These are phyloP conservation scores for Pocillopora grandis DNA, from an alignment of 92 coral and sea anemone species.

Conservation along the genomic window DNA sequence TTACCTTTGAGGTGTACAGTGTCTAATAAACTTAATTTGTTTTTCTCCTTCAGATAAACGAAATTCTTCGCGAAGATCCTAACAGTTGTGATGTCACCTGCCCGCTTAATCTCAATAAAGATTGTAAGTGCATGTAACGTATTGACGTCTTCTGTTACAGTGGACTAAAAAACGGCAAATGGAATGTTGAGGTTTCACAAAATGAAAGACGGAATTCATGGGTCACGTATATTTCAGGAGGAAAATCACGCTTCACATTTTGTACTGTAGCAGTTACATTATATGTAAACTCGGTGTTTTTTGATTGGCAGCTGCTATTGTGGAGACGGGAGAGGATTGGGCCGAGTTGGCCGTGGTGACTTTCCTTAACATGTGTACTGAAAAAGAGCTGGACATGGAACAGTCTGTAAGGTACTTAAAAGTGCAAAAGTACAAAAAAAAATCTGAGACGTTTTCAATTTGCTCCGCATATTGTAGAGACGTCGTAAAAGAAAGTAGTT, in stretches of 20 bases:
- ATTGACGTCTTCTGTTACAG: too few species aligned
- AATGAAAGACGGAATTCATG: too few species aligned
- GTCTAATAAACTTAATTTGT: background rate
- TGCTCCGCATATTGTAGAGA: too few species aligned
- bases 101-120: constrained; percentile 57
- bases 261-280: background rate
- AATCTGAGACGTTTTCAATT: too few species aligned
- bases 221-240: too few species aligned
- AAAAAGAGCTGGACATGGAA: constrained; percentile 52
- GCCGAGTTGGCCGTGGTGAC: constrained; percentile 62
- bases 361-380: constrained; percentile 84
- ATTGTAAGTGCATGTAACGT: constrained; percentile 38
- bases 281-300: background rate
- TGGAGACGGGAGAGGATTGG: constrained; percentile 69
- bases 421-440: background rate
- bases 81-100: constrained; percentile 75
- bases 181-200: too few species aligned
- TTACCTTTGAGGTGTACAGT: background rate
- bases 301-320: constrained; percentile 65
- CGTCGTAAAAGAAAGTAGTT: too few species aligned
- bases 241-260: background rate
- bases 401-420: constrained; percentile 64
- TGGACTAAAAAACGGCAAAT: too few species aligned
- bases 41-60: constrained; percentile 49
- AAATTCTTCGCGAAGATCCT: constrained; percentile 71